These are phyloP conservation scores for Micrastur ruficollis DNA, from an alignment of 2,797 vertebrate genomes.

Conservation along the genomic window DNA sequence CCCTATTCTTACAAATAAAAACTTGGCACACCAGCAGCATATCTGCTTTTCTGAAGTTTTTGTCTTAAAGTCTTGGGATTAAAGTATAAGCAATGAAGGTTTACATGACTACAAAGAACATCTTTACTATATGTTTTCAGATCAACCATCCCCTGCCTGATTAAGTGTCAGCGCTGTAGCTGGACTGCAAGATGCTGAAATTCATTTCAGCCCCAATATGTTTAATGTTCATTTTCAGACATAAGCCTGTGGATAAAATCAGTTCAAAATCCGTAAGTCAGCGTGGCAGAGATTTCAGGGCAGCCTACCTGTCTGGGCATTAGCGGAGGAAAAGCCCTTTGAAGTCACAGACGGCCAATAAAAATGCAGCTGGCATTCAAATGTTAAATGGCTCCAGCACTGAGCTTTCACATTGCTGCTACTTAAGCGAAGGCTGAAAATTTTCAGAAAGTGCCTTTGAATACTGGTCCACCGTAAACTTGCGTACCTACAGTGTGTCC, in stretches of 20 bases:
- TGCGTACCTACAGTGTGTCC: not conserved
- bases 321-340: constrained; percentile 69
- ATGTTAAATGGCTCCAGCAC: constrained; percentile 66
- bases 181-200: constrained; percentile 14
- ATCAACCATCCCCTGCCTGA: constrained; percentile 23
- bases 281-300: constrained; percentile 63
- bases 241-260: constrained; percentile 59
- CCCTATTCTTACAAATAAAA: constrained; percentile 34
- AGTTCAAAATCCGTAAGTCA: constrained; percentile 28
- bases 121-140: constrained; percentile 44
- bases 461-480: not conserved
- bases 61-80: constrained; percentile 35
- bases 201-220: constrained; percentile 1
- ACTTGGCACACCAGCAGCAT: constrained; percentile 17
- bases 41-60: constrained; percentile 53
- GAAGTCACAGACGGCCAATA: constrained; percentile 80
- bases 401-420: constrained; percentile 65
- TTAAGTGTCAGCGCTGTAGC: constrained; percentile 39
- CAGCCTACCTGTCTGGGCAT: constrained; percentile 65
- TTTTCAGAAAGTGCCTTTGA: constrained; percentile 41
- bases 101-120: constrained; percentile 26
- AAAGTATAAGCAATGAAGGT: not conserved
- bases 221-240: constrained; percentile 47
- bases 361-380: constrained; percentile 81
- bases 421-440: constrained; percentile 46